Conservation (phyloP, 2,797 vertebrate genomes). For the Phoebastria nigripes region DNA sequence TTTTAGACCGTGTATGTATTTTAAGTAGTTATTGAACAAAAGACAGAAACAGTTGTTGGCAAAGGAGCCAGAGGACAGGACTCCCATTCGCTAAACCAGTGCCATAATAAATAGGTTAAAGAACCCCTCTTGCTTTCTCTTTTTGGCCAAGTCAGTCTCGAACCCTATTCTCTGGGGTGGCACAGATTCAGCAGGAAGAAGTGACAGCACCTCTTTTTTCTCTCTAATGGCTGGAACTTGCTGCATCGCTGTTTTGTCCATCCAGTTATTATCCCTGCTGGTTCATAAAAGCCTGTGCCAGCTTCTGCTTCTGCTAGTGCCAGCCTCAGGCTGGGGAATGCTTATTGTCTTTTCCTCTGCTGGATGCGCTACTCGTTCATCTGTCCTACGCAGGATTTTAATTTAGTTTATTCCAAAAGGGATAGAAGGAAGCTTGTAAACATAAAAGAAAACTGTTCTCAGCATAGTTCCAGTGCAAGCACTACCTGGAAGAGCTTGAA, state of each 20-base stretch:
- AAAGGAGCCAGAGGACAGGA: not conserved
- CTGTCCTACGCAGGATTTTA: not conserved
- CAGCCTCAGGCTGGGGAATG: not conserved
- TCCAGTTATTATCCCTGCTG: not conserved
- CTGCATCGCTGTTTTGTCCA: not conserved
- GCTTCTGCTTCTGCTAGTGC: not conserved
- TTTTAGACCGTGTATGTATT: not conserved
- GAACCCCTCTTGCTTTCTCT: not conserved
- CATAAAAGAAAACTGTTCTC: not conserved
- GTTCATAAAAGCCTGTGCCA: not conserved
- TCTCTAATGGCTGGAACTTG: not conserved
- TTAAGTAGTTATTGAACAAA: not conserved
- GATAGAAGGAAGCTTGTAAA: not conserved
- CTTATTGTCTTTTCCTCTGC: not conserved
- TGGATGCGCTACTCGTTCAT: not conserved
- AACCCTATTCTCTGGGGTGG: not conserved
- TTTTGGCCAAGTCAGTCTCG: not conserved
- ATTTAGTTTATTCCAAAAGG: not conserved
- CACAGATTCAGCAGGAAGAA: not conserved
- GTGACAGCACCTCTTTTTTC: not conserved
- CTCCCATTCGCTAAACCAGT: not conserved
- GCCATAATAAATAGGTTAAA: not conserved
- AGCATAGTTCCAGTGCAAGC: not conserved
- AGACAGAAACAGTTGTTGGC: not conserved
- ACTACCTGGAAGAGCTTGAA: not conserved